Evolutionary conservation across 1,140 invertebrate species (phyloP), one percentile per base, ranked within the genome.

Genomic region (Drosophila parvula): DNA sequence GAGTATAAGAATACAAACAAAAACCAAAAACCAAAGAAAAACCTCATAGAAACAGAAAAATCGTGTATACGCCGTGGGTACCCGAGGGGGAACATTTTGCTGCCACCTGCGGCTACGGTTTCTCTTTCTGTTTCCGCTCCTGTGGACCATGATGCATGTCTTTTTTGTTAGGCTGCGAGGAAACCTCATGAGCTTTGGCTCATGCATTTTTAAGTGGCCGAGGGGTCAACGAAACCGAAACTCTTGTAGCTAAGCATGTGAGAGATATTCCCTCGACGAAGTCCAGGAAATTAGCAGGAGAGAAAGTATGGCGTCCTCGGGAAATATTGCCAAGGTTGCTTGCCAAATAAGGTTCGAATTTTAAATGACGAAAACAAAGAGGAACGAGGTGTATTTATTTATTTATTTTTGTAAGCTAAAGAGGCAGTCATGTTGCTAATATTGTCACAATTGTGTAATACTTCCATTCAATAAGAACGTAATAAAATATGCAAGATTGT

Each of bases 151-250:
- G 82, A 85, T 76, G 65, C 59, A 85, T 79, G 82, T 50, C 62
- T 47, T 86, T 81, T 81, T 78, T 85, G 71, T 81, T 81, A 55
- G 58, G 69, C 69, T 61, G 47, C 43, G 38, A 36, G 14, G 43
- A 68, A 70, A 59, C 40, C 62, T 64, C 70, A 75, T 59, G 78
- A 65, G 60, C 61, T 40, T 78, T 47, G 65, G 18, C 74, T 86
- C 81, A 85, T 85, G 80, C 74, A 85, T 85, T 81, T 85, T 79
- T 81, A 86, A 85, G 74, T 75, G 70, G 60, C 40, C 40, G 12
- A 12, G 16, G 48, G 38, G 51, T 59, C 43, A 67, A 79, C 22
- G 68, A 41, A 61, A 79, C 45, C 40, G 43, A 73, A 51, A 41
- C 28, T 16, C n/a, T 6, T 5, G n/a, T 9, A 59, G 14, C 16